Conservation (phyloP, 2,888 invertebrate species). For the Steinernema carpocapsae region DNA sequence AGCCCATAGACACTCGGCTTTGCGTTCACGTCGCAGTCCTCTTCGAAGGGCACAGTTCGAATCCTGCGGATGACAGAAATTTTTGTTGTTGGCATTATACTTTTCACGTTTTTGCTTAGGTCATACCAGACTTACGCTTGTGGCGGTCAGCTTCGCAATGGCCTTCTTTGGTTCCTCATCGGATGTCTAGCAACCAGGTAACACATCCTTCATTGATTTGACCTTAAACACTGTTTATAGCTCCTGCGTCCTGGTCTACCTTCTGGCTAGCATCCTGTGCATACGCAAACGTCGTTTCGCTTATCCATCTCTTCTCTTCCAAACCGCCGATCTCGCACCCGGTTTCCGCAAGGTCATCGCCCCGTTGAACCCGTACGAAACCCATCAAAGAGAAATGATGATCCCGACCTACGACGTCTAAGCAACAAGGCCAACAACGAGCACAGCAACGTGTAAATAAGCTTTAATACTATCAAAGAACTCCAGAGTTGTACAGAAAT, state of each 20-base stretch:
- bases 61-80: no score
- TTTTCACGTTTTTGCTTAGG: neutral
- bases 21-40: neutral
- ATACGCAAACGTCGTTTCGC: conserved; percentile 36
- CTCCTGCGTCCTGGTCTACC: conserved; percentile 48
- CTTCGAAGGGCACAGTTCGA: no score
- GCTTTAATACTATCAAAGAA: conserved; percentile 14
- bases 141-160: conserved; percentile 48
- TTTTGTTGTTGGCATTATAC: no score
- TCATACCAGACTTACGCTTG: neutral
- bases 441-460: conserved; percentile 6
- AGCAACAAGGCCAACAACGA: neutral
- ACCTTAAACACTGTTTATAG: conserved; percentile 37
- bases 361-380: conserved; percentile 40
- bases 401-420: neutral
- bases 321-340: conserved; percentile 56
- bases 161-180: conserved; percentile 62
- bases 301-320: conserved; percentile 45
- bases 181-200: conserved; percentile 63
- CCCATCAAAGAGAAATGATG: neutral
- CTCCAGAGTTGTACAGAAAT: neutral
- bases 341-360: conserved; percentile 61
- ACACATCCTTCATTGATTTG: conserved; percentile 1
- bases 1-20: no score
- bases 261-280: conserved; percentile 47